Percentiles rank a stretch among this genome's conserved stretches.
These are phyloP conservation scores for Scolopax mira DNA, from an alignment of 2,113 vertebrate species.

Conservation along the genomic window DNA sequence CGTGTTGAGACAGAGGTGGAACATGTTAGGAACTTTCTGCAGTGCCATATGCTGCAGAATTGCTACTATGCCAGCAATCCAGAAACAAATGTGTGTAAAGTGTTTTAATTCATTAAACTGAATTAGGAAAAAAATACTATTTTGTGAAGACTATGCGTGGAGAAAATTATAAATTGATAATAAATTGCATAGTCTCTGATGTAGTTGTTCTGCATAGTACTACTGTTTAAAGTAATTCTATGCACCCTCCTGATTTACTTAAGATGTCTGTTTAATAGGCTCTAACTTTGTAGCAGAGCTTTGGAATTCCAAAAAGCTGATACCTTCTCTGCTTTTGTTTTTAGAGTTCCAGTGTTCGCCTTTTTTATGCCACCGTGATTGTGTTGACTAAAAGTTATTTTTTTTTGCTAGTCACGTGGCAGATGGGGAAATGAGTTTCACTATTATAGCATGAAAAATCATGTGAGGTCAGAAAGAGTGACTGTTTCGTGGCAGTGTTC, in stretches of 20 bases:
- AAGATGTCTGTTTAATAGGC: not conserved
- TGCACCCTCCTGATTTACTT: not conserved
- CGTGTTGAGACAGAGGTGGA: not conserved
- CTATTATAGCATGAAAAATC: not conserved
- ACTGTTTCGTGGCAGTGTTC: not conserved
- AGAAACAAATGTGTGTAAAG: not conserved
- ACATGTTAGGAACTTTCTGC: not conserved
- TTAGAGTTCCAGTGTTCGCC: not conserved
- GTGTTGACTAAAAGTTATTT: not conserved
- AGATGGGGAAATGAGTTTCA: not conserved
- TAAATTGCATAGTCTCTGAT: not conserved
- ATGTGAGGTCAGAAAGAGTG: not conserved
- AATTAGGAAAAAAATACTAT: not conserved
- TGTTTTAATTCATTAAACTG: not conserved
- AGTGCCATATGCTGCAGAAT: not conserved
- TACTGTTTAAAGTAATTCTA: not conserved
- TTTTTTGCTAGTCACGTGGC: not conserved
- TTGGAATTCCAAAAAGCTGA: not conserved
- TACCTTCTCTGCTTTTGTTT: not conserved
- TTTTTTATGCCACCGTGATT: not conserved
- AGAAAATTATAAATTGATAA: not conserved
- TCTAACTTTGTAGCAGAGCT: not conserved
- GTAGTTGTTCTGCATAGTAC: not conserved
- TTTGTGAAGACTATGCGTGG: not conserved
- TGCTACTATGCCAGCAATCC: not conserved